Base-by-base conservation (phyloP, 2,113 vertebrate species). In the Ivindomyrus marchei region DNA sequence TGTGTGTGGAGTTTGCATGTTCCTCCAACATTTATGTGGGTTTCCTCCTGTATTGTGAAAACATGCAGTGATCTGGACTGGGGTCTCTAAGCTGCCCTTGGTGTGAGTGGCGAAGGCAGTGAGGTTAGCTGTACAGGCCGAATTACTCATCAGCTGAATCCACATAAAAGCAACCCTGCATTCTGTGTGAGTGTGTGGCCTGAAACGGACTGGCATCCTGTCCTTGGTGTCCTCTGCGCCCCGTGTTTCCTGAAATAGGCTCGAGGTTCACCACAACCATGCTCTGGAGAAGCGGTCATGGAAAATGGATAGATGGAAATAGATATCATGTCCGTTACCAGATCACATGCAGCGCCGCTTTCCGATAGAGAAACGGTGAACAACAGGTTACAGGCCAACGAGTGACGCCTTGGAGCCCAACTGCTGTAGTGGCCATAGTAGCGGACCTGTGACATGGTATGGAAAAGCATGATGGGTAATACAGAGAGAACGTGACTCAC, bases 401-500 rank as follows among this genome's bases (percentile, higher is more conserved):
- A 39, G 27, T 39, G 70, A 6, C 4, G 13, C 70, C 70, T 39
- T 39, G 27, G 70, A 77, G 36, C 31, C 27, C 11, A 39, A 39
- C 31, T 17, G 70, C 70, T 6, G 15, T 19, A 7, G 31, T 7
- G 17, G 5, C 36, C 74, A 4, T 42, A 6, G 74, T 42, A 42
- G 15, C 36, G 19, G 36, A 19, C 15, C 4, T 85, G 21, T 27
- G 45, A 45, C 45, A 49, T 10, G 8, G 8, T 47, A 13, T 47
- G 45, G 19, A 46, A n/a, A 24, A 85, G 45, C 24, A n/a, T 85
- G 83, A 47, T 27, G 84, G 84, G 24, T n/a, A 50, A n/a, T 4
- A 13, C 0, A 21, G 45, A 4, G 49, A 19, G 24, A 36, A 27
- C 4, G 13, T 3, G 49, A 7, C 74, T 93, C 93, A 99, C 98